These are phyloP conservation scores for Gallinago jamesoni DNA, from an alignment of 2,113 vertebrate genomes.

Conservation along the genomic window DNA sequence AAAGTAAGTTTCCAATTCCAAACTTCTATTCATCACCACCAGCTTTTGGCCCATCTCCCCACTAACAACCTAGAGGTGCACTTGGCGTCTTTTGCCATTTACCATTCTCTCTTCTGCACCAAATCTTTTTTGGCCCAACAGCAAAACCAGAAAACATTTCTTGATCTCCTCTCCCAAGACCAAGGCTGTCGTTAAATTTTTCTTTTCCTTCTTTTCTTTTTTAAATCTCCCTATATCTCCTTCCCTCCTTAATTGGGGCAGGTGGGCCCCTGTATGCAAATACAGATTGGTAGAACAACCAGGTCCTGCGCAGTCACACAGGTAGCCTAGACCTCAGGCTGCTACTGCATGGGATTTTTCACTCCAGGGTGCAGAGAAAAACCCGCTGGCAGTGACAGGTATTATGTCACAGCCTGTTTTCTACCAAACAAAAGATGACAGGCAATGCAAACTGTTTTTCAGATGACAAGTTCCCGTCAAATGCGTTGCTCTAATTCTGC, in stretches of 20 bases:
- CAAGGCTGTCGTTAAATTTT: neutral
- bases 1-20: slow-evolving; percentile 7
- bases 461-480: slow-evolving; percentile 71
- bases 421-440: slow-evolving; percentile 73
- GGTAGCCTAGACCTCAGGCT: slow-evolving; percentile 54
- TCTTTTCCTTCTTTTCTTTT: neutral
- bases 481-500: slow-evolving; percentile 59
- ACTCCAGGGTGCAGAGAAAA: slow-evolving; percentile 72
- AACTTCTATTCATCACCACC: neutral
- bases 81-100: neutral
- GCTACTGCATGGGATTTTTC: slow-evolving; percentile 63
- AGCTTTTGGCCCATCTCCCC: neutral
- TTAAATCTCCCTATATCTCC: neutral
- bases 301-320: neutral
- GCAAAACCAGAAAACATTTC: neutral
- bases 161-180: neutral
- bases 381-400: slow-evolving; percentile 74
- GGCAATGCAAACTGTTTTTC: slow-evolving; percentile 72
- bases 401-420: slow-evolving; percentile 66
- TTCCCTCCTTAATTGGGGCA: neutral
- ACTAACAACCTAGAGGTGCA: neutral
- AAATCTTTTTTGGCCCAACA: neutral
- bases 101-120: neutral
- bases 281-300: neutral
- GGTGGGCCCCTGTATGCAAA: neutral